phyloP scores from a whole-genome alignment of 2,888 invertebrate species.

The Agriotes lineatus region DNA sequence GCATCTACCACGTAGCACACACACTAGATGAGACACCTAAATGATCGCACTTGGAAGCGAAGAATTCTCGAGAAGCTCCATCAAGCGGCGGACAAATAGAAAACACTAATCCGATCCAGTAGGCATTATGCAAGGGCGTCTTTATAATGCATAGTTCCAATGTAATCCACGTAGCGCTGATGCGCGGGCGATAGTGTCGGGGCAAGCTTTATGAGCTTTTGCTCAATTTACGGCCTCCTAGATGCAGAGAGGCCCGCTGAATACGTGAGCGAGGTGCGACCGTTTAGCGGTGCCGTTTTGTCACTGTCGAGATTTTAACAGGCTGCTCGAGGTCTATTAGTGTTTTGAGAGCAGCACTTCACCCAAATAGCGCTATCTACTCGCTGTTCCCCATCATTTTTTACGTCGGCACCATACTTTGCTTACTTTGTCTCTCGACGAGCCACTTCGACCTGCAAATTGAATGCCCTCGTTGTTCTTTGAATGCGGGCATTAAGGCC shows the following conservation, averaged over 20 bases:
- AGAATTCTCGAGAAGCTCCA: too few relatives aligned
- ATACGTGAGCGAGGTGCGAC: slow-evolving; percentile 62
- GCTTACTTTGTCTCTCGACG: slow-evolving; percentile 24
- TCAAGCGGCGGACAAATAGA: slow-evolving; percentile 31
- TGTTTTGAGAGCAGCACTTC: slow-evolving; percentile 48
- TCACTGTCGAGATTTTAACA: slow-evolving; percentile 62
- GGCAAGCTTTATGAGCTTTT: slow-evolving; percentile 63
- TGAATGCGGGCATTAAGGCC: too few relatives aligned
- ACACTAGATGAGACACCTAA: too few relatives aligned
- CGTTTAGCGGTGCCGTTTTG: slow-evolving; percentile 59
- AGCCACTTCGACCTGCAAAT: slow-evolving; percentile 17
- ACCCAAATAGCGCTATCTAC: slow-evolving; percentile 34
- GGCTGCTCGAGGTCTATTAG: slow-evolving; percentile 52
- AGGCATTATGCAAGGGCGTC: slow-evolving; percentile 37
- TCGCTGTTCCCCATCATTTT: slow-evolving; percentile 23
- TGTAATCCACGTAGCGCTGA: slow-evolving; percentile 65
- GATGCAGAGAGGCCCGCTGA: slow-evolving; percentile 55
- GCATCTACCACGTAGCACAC: too few relatives aligned
- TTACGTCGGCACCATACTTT: slow-evolving; percentile 24
- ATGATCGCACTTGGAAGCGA: too few relatives aligned
- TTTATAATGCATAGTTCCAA: slow-evolving; percentile 61
- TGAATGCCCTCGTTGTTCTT: slow-evolving; percentile 5
- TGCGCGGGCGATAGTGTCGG: slow-evolving; percentile 65
- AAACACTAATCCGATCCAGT: slow-evolving; percentile 34
- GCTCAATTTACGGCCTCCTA: slow-evolving; percentile 62